Evolutionary conservation across 2,888 invertebrate genomes (phyloP).

Genomic region (Incurvaria masculella): DNA sequence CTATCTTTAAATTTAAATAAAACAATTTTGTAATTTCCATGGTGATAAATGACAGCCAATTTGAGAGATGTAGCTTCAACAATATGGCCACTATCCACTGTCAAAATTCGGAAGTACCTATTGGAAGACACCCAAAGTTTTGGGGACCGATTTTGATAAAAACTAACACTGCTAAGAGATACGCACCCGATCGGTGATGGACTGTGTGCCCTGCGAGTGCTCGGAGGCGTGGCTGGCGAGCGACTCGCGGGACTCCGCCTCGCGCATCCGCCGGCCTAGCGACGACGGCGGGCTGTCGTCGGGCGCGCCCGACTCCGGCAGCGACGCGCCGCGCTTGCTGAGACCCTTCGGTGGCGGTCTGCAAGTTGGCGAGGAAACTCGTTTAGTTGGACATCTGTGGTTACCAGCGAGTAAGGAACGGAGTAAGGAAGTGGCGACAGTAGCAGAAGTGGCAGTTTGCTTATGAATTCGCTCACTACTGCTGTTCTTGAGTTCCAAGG

Average conservation of each 20-base stretch:
- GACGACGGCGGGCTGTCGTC: constrained; percentile 52
- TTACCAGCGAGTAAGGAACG: no score
- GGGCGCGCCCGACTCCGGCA: constrained; percentile 55
- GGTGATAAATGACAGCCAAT: no score
- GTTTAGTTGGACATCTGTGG: no score
- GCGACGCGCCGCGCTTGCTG: constrained; percentile 50
- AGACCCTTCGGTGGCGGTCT: constrained; percentile 65
- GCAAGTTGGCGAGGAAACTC: constrained; percentile 3
- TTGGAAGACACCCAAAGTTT: constrained; percentile 5
- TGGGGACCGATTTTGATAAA: no score
- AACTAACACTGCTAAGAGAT: no score
- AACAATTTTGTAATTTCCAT: no score
- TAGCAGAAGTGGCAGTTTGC: no score
- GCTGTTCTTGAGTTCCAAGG: no score
- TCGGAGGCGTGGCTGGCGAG: constrained; percentile 44
- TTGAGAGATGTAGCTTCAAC: constrained; percentile 8
- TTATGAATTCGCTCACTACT: no score
- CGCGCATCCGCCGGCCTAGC: constrained; percentile 37
- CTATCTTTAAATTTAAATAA: no score
- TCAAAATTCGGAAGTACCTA: constrained; percentile 8
- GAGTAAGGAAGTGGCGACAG: no score
- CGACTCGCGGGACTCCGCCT: constrained; percentile 47
- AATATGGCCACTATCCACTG: constrained; percentile 11
- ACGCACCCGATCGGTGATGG: constrained; percentile 49
- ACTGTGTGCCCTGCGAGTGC: constrained; percentile 28